Evolutionary conservation across 2,797 vertebrate species (phyloP).

Genomic region (Enteromius trimaculatus): DNA sequence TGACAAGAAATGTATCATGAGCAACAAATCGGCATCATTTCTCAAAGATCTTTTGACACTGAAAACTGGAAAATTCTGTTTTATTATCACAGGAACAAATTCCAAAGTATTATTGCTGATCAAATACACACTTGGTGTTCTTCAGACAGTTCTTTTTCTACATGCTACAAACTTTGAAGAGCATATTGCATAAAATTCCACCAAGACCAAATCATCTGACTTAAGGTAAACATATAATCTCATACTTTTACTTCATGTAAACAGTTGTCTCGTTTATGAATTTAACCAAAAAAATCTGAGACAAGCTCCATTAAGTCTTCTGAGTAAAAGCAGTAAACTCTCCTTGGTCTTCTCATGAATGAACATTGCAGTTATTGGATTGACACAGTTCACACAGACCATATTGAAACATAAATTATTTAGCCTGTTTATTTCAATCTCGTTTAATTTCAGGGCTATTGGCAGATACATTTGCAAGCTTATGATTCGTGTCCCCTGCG

Average conservation of each 20-base stretch:
- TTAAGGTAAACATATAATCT: background rate
- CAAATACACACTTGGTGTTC: background rate
- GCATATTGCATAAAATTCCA: background rate
- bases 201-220: background rate
- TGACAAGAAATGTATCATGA: background rate
- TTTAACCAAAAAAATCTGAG: background rate
- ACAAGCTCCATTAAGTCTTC: background rate
- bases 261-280: background rate
- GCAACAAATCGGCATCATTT: background rate
- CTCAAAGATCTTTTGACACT: background rate
- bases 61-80: background rate
- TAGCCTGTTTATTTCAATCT: constrained; percentile 35
- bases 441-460: background rate
- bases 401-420: constrained; percentile 32
- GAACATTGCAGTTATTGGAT: background rate
- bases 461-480: constrained; percentile 6
- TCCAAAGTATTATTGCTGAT: background rate
- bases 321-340: background rate
- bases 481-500: background rate
- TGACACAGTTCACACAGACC: background rate
- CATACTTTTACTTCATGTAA: background rate
- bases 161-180: background rate
- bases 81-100: background rate
- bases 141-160: background rate
- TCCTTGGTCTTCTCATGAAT: background rate